phyloP scores from a whole-genome alignment of 1,140 invertebrate species.

The Atta texana region DNA sequence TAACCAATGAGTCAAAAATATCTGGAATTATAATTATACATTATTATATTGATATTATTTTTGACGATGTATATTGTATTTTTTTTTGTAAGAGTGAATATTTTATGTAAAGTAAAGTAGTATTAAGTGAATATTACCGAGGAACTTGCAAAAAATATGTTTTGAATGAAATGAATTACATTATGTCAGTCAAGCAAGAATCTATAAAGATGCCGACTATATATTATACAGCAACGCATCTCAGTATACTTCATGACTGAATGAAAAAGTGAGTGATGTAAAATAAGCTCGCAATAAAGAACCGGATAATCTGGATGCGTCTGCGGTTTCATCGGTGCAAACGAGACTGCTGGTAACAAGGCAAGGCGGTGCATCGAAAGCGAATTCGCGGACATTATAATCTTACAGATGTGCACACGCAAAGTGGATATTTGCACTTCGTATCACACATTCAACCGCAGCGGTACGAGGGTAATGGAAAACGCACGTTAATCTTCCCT shows the following conservation, averaged over 20 bases:
- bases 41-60: background rate
- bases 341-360: conserved; percentile 47
- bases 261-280: conserved; percentile 52
- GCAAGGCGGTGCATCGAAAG: conserved; percentile 49
- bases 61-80: background rate
- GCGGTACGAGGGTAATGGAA: conserved; percentile 43
- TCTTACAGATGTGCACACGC: conserved; percentile 49
- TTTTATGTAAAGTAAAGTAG: background rate
- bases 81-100: background rate
- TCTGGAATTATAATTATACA: background rate
- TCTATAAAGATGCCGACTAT: background rate
- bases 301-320: conserved; percentile 69
- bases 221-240: background rate
- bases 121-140: background rate
- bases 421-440: conserved; percentile 52
- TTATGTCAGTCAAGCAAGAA: background rate
- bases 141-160: background rate
- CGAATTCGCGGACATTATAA: conserved; percentile 48
- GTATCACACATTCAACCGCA: conserved; percentile 30
- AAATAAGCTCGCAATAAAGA: conserved; percentile 67
- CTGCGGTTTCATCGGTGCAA: conserved; percentile 56
- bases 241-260: background rate
- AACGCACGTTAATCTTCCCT: conserved; percentile 60
- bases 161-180: background rate
- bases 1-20: background rate